These are phyloP conservation scores for Cyrtodaria siliqua DNA, from an alignment of 2,888 invertebrate genomes.

Conservation along the genomic window DNA sequence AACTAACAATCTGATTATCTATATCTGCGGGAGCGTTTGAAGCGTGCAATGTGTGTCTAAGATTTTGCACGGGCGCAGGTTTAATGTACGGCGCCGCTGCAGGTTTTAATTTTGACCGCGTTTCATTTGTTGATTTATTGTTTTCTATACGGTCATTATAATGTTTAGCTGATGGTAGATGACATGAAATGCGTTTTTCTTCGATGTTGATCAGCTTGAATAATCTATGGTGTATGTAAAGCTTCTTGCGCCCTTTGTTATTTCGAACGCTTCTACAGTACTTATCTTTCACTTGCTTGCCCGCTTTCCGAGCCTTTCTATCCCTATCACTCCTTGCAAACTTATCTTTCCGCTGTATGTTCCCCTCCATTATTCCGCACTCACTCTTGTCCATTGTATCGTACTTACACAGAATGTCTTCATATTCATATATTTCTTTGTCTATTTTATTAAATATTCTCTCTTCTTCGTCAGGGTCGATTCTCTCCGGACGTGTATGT, in stretches of 20 bases:
- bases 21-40: slow-evolving; percentile 67
- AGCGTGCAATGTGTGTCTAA: slow-evolving; percentile 71
- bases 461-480: slow-evolving; percentile 54
- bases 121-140: slow-evolving; percentile 51
- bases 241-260: slow-evolving; percentile 71
- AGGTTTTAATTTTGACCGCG: slow-evolving; percentile 52
- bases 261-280: slow-evolving; percentile 74
- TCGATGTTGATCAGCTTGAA: slow-evolving; percentile 71
- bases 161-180: slow-evolving; percentile 44
- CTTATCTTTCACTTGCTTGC: slow-evolving; percentile 79
- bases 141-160: neutral
- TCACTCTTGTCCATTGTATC: slow-evolving; percentile 42
- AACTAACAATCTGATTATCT: slow-evolving; percentile 67
- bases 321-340: slow-evolving; percentile 67
- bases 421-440: slow-evolving; percentile 46
- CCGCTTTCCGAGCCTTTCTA: slow-evolving; percentile 73
- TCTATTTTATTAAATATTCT: slow-evolving; percentile 47
- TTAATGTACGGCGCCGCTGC: neutral
- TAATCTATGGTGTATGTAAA: slow-evolving; percentile 78
- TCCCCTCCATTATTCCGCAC: slow-evolving; percentile 46
- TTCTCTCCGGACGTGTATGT: slow-evolving; percentile 42
- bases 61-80: slow-evolving; percentile 66
- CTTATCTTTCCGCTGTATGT: slow-evolving; percentile 58
- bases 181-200: slow-evolving; percentile 49
- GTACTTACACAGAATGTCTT: slow-evolving; percentile 56